Base-by-base conservation (phyloP, 2,888 invertebrate genomes). In the Ypsolopha scabrella region DNA sequence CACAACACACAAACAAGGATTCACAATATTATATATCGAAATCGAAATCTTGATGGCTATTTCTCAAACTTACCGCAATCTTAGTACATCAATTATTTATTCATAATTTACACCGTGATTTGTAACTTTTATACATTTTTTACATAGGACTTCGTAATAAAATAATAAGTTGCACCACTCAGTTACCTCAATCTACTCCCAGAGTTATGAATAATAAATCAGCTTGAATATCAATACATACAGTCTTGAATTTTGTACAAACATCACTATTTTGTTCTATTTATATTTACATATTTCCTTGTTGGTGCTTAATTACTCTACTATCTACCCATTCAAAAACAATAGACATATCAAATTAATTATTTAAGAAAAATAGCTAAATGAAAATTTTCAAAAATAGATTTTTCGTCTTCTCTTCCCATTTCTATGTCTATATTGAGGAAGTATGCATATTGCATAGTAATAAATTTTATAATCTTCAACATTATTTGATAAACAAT, bases 221-320 rank as follows among this genome's bases (percentile, higher is more conserved):
- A 48, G 47, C 54, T 58, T 70, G 64, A 60, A 64, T 63, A 67
- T 61, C 46, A 48, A 41, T 68, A 67, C 72, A 72, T 75, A 76
- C 82, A 83, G 81, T 81, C 82, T 81, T 80, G 70, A 73, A 66
- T 75, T 80, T 82, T 82, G 81, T 81, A 83, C 80, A 80, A 74
- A 64, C 70, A 74, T 73, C 67, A 66, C 66, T 68, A 65, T 67
- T 67, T 71, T 72, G 65, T 60, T 64, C 61, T 70, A 72, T 66
- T 67, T 68, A 65, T 74, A 79, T 74, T 65, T 75, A 75, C 73
- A 78, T 68, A 70, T 68, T 69, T 67, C 63, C 72, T 73, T 68
- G 68, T 65, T 68, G 69, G 62, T 69, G 70, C 72, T 74, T 67
- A 66, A 67, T 70, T 75, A 80, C 60, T 36, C 33, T 65, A 68